These are phyloP conservation scores for Chymomyza caudatula DNA, from an alignment of 2,888 invertebrate species.

Conservation along the genomic window DNA sequence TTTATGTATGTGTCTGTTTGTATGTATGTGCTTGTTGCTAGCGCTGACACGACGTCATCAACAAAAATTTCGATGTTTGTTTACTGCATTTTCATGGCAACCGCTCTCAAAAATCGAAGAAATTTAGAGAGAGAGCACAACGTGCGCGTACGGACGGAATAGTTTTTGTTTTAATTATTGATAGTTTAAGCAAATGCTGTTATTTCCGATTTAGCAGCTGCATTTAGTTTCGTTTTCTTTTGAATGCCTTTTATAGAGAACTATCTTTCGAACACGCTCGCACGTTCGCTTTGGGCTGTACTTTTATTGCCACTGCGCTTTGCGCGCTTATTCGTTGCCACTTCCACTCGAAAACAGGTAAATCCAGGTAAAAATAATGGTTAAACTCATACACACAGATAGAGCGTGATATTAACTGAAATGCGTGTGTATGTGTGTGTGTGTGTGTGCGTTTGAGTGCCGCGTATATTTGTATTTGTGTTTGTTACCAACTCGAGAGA, in stretches of 20 bases:
- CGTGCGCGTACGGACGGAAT: not conserved
- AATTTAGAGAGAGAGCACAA: not conserved
- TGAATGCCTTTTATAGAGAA: conserved; percentile 13
- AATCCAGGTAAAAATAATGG: conserved; percentile 75
- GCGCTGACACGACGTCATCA: conserved; percentile 15
- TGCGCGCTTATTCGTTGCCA: conserved; percentile 35
- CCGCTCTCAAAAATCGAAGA: conserved; percentile 22
- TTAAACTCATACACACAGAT: conserved; percentile 49
- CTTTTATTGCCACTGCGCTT: conserved; percentile 34
- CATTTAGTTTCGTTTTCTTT: conserved; percentile 13
- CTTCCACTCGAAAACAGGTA: conserved; percentile 70
- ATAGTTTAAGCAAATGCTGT: conserved; percentile 20
- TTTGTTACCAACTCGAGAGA: conserved; percentile 48
- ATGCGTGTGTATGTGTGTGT: conserved; percentile 26
- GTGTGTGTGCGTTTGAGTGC: conserved; percentile 25
- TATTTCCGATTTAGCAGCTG: conserved; percentile 11
- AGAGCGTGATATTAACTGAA: too few species aligned
- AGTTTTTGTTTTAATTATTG: conserved; percentile 10
- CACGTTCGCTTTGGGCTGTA: conserved; percentile 27
- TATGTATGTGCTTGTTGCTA: conserved; percentile 8
- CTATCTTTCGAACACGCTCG: conserved; percentile 26
- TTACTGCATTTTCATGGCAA: conserved; percentile 70
- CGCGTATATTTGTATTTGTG: conserved; percentile 39
- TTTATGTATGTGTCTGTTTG: conserved; percentile 12
- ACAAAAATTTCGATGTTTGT: not conserved